Evolutionary conservation across 2,888 invertebrate genomes (phyloP).

Genomic region (Oscheius myriophilus): DNA sequence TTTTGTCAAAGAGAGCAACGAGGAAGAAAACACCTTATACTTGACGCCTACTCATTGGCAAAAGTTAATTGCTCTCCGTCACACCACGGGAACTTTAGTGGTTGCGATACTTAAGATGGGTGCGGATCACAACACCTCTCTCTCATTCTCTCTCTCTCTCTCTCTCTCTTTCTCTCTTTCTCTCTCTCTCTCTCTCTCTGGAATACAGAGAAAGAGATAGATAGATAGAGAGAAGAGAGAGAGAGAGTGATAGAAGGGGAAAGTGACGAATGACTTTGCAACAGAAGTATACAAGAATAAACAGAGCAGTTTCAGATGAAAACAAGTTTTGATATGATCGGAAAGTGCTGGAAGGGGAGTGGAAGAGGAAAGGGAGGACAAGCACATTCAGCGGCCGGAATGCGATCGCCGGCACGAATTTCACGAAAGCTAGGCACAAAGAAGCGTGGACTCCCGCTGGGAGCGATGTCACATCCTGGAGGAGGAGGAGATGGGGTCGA

Average conservation of each 20-base stretch:
- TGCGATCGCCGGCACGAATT: constrained; percentile 10
- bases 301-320: neutral
- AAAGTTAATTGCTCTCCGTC: too few species aligned
- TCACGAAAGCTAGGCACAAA: neutral
- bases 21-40: too few species aligned
- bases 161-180: too few species aligned
- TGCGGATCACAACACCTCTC: too few species aligned
- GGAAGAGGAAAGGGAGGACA: neutral
- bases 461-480: neutral
- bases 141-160: too few species aligned
- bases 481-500: neutral
- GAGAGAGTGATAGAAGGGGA: neutral
- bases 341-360: neutral
- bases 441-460: constrained; percentile 7
- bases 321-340: neutral
- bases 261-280: neutral
- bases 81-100: too few species aligned
- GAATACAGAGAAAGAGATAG: neutral
- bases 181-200: neutral
- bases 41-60: too few species aligned
- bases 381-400: constrained; percentile 20
- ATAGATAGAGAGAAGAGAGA: neutral
- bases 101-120: too few species aligned
- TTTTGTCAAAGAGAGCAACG: too few species aligned
- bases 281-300: neutral